Base-by-base conservation (phyloP, 2,888 invertebrate species). In the Myathropa florea region DNA sequence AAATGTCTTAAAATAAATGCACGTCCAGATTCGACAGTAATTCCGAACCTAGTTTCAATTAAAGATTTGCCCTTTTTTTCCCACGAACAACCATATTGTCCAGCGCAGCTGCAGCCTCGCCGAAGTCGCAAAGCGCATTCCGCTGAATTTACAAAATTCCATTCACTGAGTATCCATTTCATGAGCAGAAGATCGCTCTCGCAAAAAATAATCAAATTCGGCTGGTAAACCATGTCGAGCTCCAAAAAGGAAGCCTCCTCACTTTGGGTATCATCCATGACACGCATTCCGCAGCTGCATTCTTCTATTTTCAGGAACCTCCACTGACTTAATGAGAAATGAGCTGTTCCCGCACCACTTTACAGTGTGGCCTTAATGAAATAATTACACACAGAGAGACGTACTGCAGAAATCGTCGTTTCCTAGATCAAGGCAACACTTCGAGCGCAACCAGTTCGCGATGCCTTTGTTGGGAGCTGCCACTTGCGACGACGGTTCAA, bases 261-360 rank as follows among this genome's bases (percentile, higher is more conserved):
- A 46, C 46, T 46, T 46, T 46, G 46, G 18, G 18, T 46, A 46
- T 46, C 46, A 46, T 46, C 46, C 46, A 46, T 46, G 46, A 46
- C 53, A 36, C 10, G 59, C 59, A 72, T 61, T 61, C 46, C 26
- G 28, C 30, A 46, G 61, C 23, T 75, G 72, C 75, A 60, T 36
- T 79, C 46, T 46, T 46, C 46, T 83, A 79, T 79, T 65, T 76
- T 76, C 36, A 65, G 73, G 67, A 76, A 75, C 64, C 18, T 85
- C 77, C 55, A 60, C 36, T 61, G 76, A 84, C 65, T 81, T 85
- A 85, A 85, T 81, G 63, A 72, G 77, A 77, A 85, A 55, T 77
- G 76, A 72, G 80, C 26, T 76, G 36, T 14, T 24, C 64, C 9
- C 28, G 1, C 30, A 53, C 30, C 10, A 9, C 57, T n/a, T 24